A percentile compares a stretch with the other conserved stretches of the same genome.
Conservation (phyloP, 2,113 vertebrate species). For the Phoxinus phoxinus region DNA sequence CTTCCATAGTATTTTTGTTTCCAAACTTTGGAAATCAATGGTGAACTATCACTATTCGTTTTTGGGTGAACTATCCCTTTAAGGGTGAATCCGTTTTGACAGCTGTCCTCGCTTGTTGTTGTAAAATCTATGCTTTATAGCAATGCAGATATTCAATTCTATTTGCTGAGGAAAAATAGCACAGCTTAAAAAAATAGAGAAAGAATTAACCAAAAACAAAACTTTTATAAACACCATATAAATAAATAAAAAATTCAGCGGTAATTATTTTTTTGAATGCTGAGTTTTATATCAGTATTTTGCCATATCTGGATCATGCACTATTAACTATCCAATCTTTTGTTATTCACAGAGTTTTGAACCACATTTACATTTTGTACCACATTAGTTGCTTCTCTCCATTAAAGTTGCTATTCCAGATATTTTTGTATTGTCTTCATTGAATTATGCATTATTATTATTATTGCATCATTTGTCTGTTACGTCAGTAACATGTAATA, state of each 20-base stretch:
- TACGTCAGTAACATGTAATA: background rate
- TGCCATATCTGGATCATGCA: background rate
- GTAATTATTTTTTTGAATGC: background rate
- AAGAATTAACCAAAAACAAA: background rate
- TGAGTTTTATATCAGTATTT: background rate
- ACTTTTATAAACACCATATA: background rate
- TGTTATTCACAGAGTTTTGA: conserved; percentile 58
- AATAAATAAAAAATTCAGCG: too few relatives aligned
- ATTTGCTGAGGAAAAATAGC: background rate
- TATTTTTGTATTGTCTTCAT: conserved; percentile 77
- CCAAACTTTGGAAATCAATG: too few relatives aligned
- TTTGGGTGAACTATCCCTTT: too few relatives aligned
- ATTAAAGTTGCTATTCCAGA: conserved; percentile 77
- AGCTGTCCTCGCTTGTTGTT: background rate
- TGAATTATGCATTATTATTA: conserved; percentile 54
- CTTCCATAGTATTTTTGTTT: too few relatives aligned
- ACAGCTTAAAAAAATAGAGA: background rate
- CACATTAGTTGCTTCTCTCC: conserved; percentile 68
- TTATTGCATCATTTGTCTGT: background rate
- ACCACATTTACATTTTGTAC: conserved; percentile 76
- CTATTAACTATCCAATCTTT: background rate
- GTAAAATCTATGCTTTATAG: conserved; percentile 1
- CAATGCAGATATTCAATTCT: background rate
- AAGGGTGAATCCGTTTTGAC: background rate
- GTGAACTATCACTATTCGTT: too few relatives aligned